These are phyloP conservation scores for Antedon bifida DNA, from an alignment of 35 echinoderm and acorn worm genomes.

Conservation along the genomic window DNA sequence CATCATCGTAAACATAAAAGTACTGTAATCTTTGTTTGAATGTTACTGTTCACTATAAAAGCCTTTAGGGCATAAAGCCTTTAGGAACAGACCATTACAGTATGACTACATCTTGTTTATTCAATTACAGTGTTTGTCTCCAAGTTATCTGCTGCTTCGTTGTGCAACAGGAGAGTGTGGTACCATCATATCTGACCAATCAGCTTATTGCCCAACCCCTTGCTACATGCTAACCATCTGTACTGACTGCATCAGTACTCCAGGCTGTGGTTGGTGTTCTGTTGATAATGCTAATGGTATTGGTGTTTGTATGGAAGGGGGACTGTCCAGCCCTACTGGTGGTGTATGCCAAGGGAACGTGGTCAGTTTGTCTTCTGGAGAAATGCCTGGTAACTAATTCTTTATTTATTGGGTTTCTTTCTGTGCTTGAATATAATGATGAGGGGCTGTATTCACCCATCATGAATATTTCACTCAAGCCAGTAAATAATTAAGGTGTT, in stretches of 20 bases:
- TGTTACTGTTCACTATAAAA: no score
- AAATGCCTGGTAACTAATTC: not conserved
- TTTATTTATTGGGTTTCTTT: no score
- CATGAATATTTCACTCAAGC: no score
- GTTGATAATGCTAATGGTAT: constrained; percentile 34
- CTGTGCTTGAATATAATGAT: no score
- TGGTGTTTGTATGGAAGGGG: constrained; percentile 80
- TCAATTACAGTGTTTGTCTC: constrained; percentile 64
- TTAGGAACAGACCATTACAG: no score
- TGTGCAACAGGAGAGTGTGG: constrained; percentile 70
- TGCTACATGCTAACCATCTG: constrained; percentile 49
- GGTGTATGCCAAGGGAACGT: constrained; percentile 18
- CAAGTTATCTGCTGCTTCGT: constrained; percentile 49
- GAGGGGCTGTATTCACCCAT: no score
- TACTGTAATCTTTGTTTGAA: no score
- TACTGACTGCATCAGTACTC: constrained; percentile 36
- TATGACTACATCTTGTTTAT: no score
- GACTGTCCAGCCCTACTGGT: constrained; percentile 28
- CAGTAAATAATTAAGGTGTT: no score
- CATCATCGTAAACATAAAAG: no score
- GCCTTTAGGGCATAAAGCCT: no score
- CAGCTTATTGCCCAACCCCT: constrained; percentile 27
- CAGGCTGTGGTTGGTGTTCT: constrained; percentile 85
- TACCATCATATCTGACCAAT: constrained; percentile 24
- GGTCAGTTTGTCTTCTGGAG: not conserved